Percentiles rank a stretch among this genome's conserved stretches.
phyloP scores from a whole-genome alignment of 1,140 invertebrate species.

The Cotesia glomerata region DNA sequence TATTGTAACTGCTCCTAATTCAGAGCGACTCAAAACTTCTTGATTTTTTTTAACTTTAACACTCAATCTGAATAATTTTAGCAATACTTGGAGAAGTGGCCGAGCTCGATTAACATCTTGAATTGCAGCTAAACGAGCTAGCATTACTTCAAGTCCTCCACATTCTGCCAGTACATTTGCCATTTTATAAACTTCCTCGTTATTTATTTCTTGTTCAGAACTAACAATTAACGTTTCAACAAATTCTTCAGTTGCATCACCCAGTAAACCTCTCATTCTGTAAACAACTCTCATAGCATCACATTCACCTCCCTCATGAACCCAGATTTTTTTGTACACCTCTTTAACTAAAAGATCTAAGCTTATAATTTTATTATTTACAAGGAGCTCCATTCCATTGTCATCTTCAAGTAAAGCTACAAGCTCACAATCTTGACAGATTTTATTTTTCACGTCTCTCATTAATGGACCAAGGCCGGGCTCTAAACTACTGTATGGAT shows the following conservation, averaged over 20 bases:
- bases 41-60: constrained; percentile 80
- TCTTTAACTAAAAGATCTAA: constrained; percentile 95
- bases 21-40: constrained; percentile 72
- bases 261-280: constrained; percentile 93
- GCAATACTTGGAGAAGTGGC: constrained; percentile 80
- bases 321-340: constrained; percentile 83
- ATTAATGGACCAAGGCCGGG: constrained; percentile 94
- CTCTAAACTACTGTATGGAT: constrained; percentile 94
- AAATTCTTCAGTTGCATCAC: constrained; percentile 98
- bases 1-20: constrained; percentile 73
- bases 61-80: constrained; percentile 85
- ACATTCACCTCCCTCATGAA: constrained; percentile 82
- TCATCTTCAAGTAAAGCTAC: constrained; percentile 96
- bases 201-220: constrained; percentile 88
- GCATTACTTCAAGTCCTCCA: constrained; percentile 82
- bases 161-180: constrained; percentile 77
- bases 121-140: constrained; percentile 64
- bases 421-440: constrained; percentile 96
- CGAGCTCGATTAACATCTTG: constrained; percentile 76
- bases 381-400: constrained; percentile 98
- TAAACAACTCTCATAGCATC: constrained; percentile 99
- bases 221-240: constrained; percentile 92
- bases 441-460: constrained; percentile 98
- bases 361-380: constrained; percentile 98
- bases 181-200: constrained; percentile 91